Conservation (phyloP, 64 coral and sea anemone genomes). For the Stichodactyla helianthus region DNA sequence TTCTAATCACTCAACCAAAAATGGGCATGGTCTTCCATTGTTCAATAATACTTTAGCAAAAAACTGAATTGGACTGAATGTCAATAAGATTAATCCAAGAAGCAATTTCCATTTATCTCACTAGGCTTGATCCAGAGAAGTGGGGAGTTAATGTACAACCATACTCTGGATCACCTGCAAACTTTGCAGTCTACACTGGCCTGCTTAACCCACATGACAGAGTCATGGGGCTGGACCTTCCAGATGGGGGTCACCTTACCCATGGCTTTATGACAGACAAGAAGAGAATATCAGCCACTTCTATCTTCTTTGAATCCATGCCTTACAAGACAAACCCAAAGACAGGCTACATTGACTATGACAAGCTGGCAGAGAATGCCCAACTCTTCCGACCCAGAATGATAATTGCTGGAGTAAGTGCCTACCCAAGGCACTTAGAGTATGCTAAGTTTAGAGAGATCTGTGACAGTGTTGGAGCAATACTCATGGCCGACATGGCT, state of each 20-base stretch:
- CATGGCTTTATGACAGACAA: slow-evolving; percentile 99
- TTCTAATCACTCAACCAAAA: too few species aligned
- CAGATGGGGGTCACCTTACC: slow-evolving; percentile 94
- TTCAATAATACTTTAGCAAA: too few species aligned
- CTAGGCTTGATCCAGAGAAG: slow-evolving; percentile 90
- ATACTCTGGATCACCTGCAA: slow-evolving; percentile 95
- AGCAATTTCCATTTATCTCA: not conserved
- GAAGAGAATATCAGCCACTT: slow-evolving; percentile 95
- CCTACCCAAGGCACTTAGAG: slow-evolving; percentile 80
- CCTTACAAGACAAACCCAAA: slow-evolving; percentile 80
- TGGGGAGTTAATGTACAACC: slow-evolving; percentile 98
- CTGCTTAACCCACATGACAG: slow-evolving; percentile 87
- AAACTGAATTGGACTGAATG: too few species aligned
- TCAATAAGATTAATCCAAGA: too few species aligned
- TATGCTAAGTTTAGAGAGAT: slow-evolving; percentile 84
- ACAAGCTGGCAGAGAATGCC: slow-evolving; percentile 81
- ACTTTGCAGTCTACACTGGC: slow-evolving; percentile 95
- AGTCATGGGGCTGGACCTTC: slow-evolving; percentile 97
- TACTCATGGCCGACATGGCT: slow-evolving; percentile 88
- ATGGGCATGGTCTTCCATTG: too few species aligned
- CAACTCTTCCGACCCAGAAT: slow-evolving; percentile 89
- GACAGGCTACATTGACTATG: slow-evolving; percentile 94
- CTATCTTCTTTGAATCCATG: slow-evolving; percentile 99
- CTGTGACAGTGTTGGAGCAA: slow-evolving; percentile 77
- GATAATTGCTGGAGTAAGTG: slow-evolving; percentile 97